Base-by-base conservation (phyloP, 2,888 invertebrate species). In the Blera fallax region DNA sequence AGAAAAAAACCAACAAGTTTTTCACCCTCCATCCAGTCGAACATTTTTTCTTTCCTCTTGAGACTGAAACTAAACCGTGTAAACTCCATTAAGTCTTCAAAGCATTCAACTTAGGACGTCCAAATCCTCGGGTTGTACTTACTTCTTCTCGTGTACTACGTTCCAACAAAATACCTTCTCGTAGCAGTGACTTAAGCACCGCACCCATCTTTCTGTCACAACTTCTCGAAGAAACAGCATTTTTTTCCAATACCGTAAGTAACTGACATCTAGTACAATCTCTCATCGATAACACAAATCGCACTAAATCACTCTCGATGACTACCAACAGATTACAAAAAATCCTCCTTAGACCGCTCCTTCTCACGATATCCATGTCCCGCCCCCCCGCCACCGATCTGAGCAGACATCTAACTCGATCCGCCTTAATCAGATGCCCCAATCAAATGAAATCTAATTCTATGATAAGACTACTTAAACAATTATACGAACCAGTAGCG, bases 401-500 rank as follows among this genome's bases (percentile, higher is more conserved):
- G 16, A 52, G 14, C 37, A 5, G 16, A 40, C 40, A 34, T 27
- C 27, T 24, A 67, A 67, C 27, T 18, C 18, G 43, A 11, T 24
- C 24, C 56, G 40, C 62, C 56, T 58, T 62, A 67, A 56, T 69
- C 74, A 58, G 52, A 65, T 62, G 69, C 18, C 74, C 67, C 65
- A 62, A 84, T 84, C 80, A 70, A 74, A 58, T 74, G 43, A 80
- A 84, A 74, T 85, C 84, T 80, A 65, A 76, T 85, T 81, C 76
- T 14, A 8, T 72, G 84, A 85, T 85, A 85, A 81, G 76, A 76
- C 65, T 58, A 76, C 48, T 60, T 70, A 77, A 65, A 70, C 80
- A 84, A 76, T 84, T 84, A 80, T 58, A 74, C 74, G 52, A 37
- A 81, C 67, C 67, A 45, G 64, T 65, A 76, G 80, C 70, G 70